Base-by-base conservation (phyloP, 2,797 vertebrate genomes). In the Parotocinclus haroldoi region DNA sequence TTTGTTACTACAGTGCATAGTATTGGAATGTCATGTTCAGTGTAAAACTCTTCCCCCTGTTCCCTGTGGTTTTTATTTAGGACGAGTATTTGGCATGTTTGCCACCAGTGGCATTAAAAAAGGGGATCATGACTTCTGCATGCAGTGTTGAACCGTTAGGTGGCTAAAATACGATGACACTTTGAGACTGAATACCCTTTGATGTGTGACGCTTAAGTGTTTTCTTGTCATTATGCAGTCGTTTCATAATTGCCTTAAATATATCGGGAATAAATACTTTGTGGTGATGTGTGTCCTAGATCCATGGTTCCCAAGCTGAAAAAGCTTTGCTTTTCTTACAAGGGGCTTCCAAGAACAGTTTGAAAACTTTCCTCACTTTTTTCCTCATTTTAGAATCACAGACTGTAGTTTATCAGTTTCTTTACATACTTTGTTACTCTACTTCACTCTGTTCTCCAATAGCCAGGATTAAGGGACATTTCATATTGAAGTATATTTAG, bases 211-310 rank as follows among this genome's bases (percentile, higher is more conserved):
- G 79, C 77, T 74, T 71, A 75, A 79, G 80, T 85, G 80, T 82
- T 81, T 72, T 75, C 81, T 74, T 87, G 83, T 90, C 79, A 81
- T 86, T 83, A 88, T 89, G 86, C 87, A 89, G 87, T 86, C 81
- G 61, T 86, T 84, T 90, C 85, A 86, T 89, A 83, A 87, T 87
- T 88, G 89, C 89, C 89, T 91, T 91, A 91, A 89, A 76, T 80
- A 87, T 80, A 2, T 84, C 85, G 80, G 63, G 82, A 91, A 88
- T 90, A 90, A 90, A 90, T 48, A 78, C 74, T 78, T 59, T 82
- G 37, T 85, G 83, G 83, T 84, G 79, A 79, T 76, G 78, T 84
- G 74, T 82, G 8, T 50, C 48, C 8, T 50, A 27, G 27, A 27
- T 27, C 27, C 2, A 2, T 27, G n/a, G n/a, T n/a, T n/a, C n/a